Base-by-base conservation (phyloP, 2,888 invertebrate species). In the Ametastegia equiseti region DNA sequence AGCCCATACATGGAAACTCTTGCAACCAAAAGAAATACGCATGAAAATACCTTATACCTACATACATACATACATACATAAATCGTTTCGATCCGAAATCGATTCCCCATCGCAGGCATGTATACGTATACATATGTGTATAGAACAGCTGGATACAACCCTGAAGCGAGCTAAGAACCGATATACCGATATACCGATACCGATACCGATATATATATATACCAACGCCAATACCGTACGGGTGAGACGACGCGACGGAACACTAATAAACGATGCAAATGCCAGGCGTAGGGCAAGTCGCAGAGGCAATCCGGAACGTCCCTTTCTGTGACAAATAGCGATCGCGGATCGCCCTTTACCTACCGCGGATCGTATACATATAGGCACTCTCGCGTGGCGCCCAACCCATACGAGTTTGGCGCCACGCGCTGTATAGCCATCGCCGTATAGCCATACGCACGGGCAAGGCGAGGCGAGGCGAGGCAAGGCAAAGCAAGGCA, bases 291-390 rank as follows among this genome's bases (percentile, higher is more conserved):
- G n/a, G 42, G 63, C 69, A 73, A 54, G 80, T 80, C 80, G 80
- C 80, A 54, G 71, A 50, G 80, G 77, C 63, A 81, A 75, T 81
- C 65, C 60, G 77, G 77, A 77, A 75, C 77, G 81, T 75, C 81
- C n/a, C 63, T 77, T 75, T 63, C 63, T 39, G 81, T 81, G 81
- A 81, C 81, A 81, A 81, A 81, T 81, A 81, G 81, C 81, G 81
- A 81, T 81, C 65, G 75, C 39, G 45, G 45, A 47, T 36, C 78
- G 57, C 54, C 77, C 73, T 50, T n/a, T n/a, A n/a, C n/a, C n/a
- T n/a, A n/a, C 42, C 42, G 63, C 63, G 45, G 67, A 36, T 50
- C 15, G 75, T 23, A 11, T 73, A 54, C 15, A 50, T 23, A 11
- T 73, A 54, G 77, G 75, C 36, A 47, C 36, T 75, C 75, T 33